Evolutionary conservation across 2,113 vertebrate species (phyloP), one percentile per base, ranked within the genome.

Genomic region (Neotoma lepida): DNA sequence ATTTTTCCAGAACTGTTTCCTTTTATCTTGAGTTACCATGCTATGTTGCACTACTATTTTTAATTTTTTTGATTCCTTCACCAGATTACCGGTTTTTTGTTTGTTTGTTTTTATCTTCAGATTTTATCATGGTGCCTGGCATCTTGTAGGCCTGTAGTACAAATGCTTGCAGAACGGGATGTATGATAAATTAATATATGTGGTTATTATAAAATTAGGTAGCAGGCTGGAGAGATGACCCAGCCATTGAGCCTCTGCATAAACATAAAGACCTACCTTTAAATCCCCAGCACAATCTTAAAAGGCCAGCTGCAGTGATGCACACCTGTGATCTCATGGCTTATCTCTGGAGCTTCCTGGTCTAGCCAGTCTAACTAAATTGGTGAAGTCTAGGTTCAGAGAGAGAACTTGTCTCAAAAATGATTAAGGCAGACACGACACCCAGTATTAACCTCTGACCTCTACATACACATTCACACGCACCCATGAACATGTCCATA

Each of bases 161-260:
- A 33, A 26, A 56, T 71, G 44, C 74, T 90, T 94, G 86, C n/a
- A 92, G 58, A 88, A 58, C 84, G 39, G n/a, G 22, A 33, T 93
- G 10, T 89, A 18, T 88, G 63, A 63, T 74, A 87, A 35, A 71
- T 78, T 56, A 89, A 73, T 85, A 35, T 41, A 41, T 20, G 41
- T 88, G 64, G 61, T 78, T 89, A 85, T 90, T 91, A 70, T 95
- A 92, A 86, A 94, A 93, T 94, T 88, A 89, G 35, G 13, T 51
- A 12, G 33, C 33, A 20, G 61, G 9, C 28, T 66, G 41, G 41
- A 66, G 30, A 66, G 30, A 86, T 86, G 30, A 24, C 41, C 66
- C 8, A 66, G 41, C 58, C 41, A 66, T 22, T 46, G 33, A 66
- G 12, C 44, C 46, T 46, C 39, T 54, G 20, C 2, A 5, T 20